Base-by-base conservation (phyloP, 1,140 invertebrate genomes). In the Atta texana region DNA sequence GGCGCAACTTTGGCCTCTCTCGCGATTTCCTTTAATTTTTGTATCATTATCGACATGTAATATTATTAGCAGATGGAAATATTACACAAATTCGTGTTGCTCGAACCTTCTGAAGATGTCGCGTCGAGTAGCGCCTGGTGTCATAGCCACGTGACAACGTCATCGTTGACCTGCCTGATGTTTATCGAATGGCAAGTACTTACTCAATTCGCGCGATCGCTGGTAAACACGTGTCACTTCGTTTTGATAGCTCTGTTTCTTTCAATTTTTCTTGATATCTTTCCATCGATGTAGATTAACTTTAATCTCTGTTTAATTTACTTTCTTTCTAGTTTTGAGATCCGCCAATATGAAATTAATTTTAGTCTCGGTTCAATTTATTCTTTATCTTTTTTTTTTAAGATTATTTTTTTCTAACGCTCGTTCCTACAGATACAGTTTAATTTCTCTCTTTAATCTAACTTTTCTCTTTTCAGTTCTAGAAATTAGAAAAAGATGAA, bases 51-150 rank as follows among this genome's bases (percentile, higher is more conserved):
- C 49, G 49, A 57, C 31, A 21, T 8, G 28, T 34, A 69, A 69
- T 51, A 16, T 44, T 14, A 71, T 44, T 75, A 59, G 57, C 34
- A 28, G 59, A 78, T 24, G 72, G 16, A 16, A 21, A 75, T 39
- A 14, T 85, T 57, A 57, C 31, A 61, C 74, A 63, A 64, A 59
- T 57, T 16, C 21, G 18, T 57, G 49, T 55, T 88, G 53, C 28
- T 8, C 51, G 16, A 49, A 49, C 57, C 71, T 87, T 72, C 89
- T 74, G 55, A 16, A 90, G 89, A 90, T 90, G 88, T 88, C 88
- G 89, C 78, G 63, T 61, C 18, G 44, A 66, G 66, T 55, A 74
- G 84, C 28, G 59, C 61, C 34, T 44, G 34, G 21, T n/a, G 21
- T n/a, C 63, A 63, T 75, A 18, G 49, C 87, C 88, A 87, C 78